These are phyloP conservation scores for Ectemnius continuus DNA, from an alignment of 2,888 invertebrate genomes.

Conservation along the genomic window DNA sequence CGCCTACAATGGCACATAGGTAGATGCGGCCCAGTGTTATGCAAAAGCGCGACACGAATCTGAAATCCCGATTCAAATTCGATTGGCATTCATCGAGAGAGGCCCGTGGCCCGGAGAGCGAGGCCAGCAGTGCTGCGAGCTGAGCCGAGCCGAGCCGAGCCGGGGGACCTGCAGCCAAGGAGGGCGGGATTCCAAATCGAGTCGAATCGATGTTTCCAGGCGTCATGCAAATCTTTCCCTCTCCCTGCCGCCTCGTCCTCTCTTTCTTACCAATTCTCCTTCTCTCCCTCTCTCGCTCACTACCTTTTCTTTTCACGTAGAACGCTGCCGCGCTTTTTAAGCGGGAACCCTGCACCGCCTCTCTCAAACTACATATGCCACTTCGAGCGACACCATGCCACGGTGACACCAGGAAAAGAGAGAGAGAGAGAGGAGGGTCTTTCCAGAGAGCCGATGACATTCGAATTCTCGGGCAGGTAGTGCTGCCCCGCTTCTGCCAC, in stretches of 20 bases:
- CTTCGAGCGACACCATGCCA: too few species aligned
- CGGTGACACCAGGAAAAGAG: too few species aligned
- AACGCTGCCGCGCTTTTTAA: too few species aligned
- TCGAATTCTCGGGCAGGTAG: constrained; percentile 38
- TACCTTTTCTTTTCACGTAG: constrained; percentile 7
- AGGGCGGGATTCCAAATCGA: constrained; percentile 53
- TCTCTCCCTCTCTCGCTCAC: not conserved
- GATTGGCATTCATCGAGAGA: constrained; percentile 56
- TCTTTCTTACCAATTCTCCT: not conserved
- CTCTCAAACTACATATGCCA: too few species aligned
- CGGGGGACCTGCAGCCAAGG: not conserved
- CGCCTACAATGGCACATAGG: too few species aligned
- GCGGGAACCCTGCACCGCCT: too few species aligned
- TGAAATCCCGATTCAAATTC: constrained; percentile 56
- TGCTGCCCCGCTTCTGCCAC: constrained; percentile 33
- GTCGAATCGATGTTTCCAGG: constrained; percentile 58
- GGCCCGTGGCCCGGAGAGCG: constrained; percentile 28
- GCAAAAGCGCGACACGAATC: constrained; percentile 67
- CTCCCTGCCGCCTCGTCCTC: not conserved
- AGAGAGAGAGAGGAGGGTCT: too few species aligned
- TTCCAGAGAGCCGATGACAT: not conserved
- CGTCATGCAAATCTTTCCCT: constrained; percentile 34
- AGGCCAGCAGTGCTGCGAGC: constrained; percentile 19
- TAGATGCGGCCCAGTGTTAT: constrained; percentile 56
- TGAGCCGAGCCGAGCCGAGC: too few species aligned